Base-by-base conservation (phyloP, 2,797 vertebrate genomes). In the Crypturellus tataupa region DNA sequence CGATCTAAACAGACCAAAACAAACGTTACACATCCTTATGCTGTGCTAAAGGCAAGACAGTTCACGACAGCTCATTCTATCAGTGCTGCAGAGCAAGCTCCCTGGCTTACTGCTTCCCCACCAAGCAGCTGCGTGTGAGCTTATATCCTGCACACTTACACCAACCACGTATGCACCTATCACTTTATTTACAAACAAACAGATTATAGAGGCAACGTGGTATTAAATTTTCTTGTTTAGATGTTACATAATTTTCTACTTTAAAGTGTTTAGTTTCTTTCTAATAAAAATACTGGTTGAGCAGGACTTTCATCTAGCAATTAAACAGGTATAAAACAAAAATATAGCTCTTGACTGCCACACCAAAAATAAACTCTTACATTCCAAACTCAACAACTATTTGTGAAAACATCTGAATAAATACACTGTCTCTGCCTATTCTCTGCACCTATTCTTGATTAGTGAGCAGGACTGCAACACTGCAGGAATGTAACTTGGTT, bases 171-270 rank as follows among this genome's bases (percentile, higher is more conserved):
- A 19, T 47, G 37, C 24, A 87, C 4, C 8, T 35, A 53, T 21
- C 27, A 65, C 70, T 95, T 86, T n/a, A 77, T 42, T 89, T 89
- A 75, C 27, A 85, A 72, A 31, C 73, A 73, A 71, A 44, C 24
- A 81, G 23, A 21, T 20, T 91, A 40, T 23, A 62, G 93, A 86
- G 35, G 40, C 15, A 49, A 7, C 4, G 37, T 0, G 1, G 46
- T n/a, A 60, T 20, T 29, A 35, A 1, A 8, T 42, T 64, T 81
- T 55, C 55, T 67, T 59, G 49, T 39, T 56, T 17, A 51, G 18
- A 73, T 58, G 13, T 63, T 59, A 62, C 56, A 64, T 80, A 21
- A 40, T 68, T 53, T 44, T 86, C 35, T 53, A 71, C 44, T 51
- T 60, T 65, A 10, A 58, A 73, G 10, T 31, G 31, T 39, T 39